Evolutionary conservation across 2,113 vertebrate species (phyloP).

Genomic region (Leptodactylus fuscus): DNA sequence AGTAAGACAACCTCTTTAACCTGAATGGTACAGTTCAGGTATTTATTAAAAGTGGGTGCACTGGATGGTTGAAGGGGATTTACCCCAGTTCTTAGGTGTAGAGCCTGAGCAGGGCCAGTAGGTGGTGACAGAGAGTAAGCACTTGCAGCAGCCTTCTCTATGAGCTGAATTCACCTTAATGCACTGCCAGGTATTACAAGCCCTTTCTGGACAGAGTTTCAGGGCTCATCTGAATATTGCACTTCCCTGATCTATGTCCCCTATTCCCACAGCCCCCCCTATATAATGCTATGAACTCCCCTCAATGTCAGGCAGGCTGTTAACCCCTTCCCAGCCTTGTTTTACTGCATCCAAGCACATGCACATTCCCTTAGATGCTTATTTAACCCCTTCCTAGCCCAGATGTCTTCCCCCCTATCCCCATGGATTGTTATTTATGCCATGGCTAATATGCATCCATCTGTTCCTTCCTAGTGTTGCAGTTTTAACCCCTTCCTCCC

Average conservation of each 20-base stretch:
- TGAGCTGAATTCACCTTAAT: constrained; percentile 18
- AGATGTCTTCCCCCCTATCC: neutral
- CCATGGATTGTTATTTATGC: neutral
- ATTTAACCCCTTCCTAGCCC: neutral
- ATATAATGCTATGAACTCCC: no score
- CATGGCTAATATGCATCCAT: neutral
- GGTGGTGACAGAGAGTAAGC: neutral
- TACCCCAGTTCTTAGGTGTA: no score
- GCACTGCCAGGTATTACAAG: neutral
- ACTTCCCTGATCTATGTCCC: neutral
- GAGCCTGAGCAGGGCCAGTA: no score
- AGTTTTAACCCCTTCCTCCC: neutral
- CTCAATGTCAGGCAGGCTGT: neutral
- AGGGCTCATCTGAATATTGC: neutral
- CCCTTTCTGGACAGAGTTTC: neutral
- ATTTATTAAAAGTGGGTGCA: no score
- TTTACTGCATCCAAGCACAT: no score
- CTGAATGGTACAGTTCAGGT: no score
- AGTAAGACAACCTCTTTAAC: no score
- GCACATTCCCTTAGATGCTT: no score
- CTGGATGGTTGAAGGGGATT: no score
- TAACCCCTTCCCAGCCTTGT: neutral
- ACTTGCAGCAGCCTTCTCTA: neutral
- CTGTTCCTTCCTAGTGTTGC: neutral
- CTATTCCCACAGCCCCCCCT: neutral